Base-by-base conservation (phyloP, 2,797 vertebrate species). In the Amazonetta brasiliensis region DNA sequence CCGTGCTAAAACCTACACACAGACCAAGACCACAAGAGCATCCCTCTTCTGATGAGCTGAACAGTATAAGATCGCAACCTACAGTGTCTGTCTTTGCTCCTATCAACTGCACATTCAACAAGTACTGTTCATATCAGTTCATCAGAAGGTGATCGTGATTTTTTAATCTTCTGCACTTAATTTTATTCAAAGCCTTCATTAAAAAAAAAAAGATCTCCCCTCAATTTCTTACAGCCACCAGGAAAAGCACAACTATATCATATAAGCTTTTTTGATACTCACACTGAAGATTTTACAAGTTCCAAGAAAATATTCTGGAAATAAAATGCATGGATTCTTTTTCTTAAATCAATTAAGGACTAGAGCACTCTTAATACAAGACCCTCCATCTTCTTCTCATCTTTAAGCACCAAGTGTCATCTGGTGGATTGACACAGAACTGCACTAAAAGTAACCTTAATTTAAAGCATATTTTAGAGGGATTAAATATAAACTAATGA, bases 361-460 rank as follows among this genome's bases (percentile, higher is more conserved):
- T 35, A 44, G 12, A 37, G 63, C 60, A 35, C 64, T 83, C 72
- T 76, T 52, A 59, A 79, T 25, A 31, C 26, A 59, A 39, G 48
- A 73, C 6, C 39, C 74, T 44, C 79, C 74, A 87, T 76, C 35
- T 39, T 31, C 52, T 86, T 91, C 75, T 76, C 55, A 92, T 94
- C 79, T 71, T 69, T 82, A 87, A 95, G 87, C 84, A 95, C 86
- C 88, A 96, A 93, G 95, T 94, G 97, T 91, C 97, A 97, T 93
- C 97, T 97, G 94, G 93, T 97, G 97, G 97, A 95, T 23, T 90
- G 88, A 90, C 77, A 87, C 15, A 96, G 96, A 97, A 97, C 52
- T 97, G 91, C 97, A 97, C 19, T 17, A n/a, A 60, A 86, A 81
- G 46, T 28, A 95, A 90, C 3, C 9, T 46, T 41, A 18, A 41